Base-by-base conservation (phyloP, 2,888 invertebrate species). In the Nephrotoma flavescens region DNA sequence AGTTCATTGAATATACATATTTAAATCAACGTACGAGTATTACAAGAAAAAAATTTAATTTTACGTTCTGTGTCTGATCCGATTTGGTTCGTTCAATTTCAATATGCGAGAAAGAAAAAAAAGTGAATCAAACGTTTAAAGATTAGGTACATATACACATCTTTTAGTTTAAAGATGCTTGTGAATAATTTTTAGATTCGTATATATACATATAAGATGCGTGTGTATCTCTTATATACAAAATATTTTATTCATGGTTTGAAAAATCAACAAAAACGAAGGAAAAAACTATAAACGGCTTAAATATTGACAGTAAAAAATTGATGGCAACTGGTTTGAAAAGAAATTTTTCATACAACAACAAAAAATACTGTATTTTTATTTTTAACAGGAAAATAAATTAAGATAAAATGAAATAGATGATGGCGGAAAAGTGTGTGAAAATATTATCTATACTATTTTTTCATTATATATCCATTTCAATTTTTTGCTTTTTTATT, bases 251-350 rank as follows among this genome's bases (percentile, higher is more conserved):
- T 41, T 84, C 84, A 42, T 84, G 84, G 84, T 42, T 42, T 84
- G 84, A 84, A 84, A 84, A 84, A 84, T 84, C 84, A 84, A 84
- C 41, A 84, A 84, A 83, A 84, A 84, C 41, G 42, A 42, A 84
- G 15, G 42, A 84, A 84, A 84, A 84, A 84, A 84, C 84, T 84
- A 84, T 84, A 84, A 84, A 84, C 84, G 84, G 84, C 84, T 84
- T 84, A 84, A 84, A 84, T 84, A 84, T 84, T 84, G 84, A 84
- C 84, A 84, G 42, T 84, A 84, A 84, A 84, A 84, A 84, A 84
- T 84, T 84, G 84, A 84, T 84, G 84, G 84, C 84, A 84, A 84
- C 84, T 84, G 84, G 84, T 84, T 84, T 84, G 84, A 84, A 84
- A 84, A 84, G 84, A 71, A 71, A 71, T 71, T 71, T 71, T 71